phyloP scores from a whole-genome alignment of 1,140 invertebrate species.

The Macrocentrus cingulum region DNA sequence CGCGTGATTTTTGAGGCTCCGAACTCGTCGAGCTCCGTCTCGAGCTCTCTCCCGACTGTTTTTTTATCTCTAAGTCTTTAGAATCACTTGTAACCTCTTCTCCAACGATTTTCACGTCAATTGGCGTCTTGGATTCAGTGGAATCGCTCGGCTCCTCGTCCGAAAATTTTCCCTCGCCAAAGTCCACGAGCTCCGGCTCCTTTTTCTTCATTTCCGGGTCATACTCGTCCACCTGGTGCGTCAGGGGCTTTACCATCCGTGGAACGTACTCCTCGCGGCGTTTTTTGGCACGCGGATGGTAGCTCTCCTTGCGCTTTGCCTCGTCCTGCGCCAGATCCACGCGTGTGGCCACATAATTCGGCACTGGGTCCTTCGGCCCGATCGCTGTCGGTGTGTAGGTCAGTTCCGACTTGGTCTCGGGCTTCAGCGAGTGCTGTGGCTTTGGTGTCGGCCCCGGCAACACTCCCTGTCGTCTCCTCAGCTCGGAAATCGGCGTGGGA shows the following conservation, averaged over 20 bases:
- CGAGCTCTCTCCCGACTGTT: constrained; percentile 31
- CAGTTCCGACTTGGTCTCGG: constrained; percentile 35
- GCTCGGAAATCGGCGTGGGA: constrained; percentile 65
- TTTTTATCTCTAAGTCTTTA: constrained; percentile 7
- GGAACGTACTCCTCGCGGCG: constrained; percentile 55
- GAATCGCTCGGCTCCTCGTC: constrained; percentile 43
- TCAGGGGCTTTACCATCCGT: constrained; percentile 46
- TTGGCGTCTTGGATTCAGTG: too few relatives aligned
- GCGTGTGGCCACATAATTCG: constrained; percentile 49
- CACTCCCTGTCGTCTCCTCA: constrained; percentile 61
- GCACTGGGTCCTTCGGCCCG: constrained; percentile 26
- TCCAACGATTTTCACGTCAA: constrained; percentile 31
- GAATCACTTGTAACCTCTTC: constrained; percentile 22
- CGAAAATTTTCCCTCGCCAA: constrained; percentile 47
- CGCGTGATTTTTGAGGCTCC: constrained; percentile 5
- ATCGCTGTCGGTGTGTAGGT: constrained; percentile 53
- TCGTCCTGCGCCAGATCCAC: too few relatives aligned
- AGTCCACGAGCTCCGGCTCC: too few relatives aligned
- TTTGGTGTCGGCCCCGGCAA: constrained; percentile 55
- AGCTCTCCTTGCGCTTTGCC: constrained; percentile 44
- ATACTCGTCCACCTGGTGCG: constrained; percentile 48
- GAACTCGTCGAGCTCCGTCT: constrained; percentile 8
- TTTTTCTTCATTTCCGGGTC: too few relatives aligned
- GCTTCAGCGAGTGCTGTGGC: constrained; percentile 36
- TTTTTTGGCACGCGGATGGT: constrained; percentile 51